Percentiles rank a stretch among this genome's conserved stretches.
phyloP scores from a whole-genome alignment of 2,113 vertebrate species.

The Pterocles burchelli region DNA sequence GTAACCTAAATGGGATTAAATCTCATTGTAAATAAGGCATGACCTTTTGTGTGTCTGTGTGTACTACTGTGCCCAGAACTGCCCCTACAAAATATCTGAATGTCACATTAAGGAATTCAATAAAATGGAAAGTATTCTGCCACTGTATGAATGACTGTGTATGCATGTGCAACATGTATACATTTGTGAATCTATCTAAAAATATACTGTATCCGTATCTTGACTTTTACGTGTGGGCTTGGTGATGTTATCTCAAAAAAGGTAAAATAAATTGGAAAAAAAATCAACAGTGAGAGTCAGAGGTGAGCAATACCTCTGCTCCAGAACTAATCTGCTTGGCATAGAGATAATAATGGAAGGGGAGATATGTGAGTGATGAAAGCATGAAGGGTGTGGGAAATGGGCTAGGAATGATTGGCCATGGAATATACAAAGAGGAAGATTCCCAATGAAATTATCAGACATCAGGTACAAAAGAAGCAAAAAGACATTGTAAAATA shows the following conservation, averaged over 20 bases:
- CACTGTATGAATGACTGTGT: not conserved
- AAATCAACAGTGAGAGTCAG: not conserved
- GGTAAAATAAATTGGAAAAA: not conserved
- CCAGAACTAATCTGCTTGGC: not conserved
- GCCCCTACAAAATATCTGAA: not conserved
- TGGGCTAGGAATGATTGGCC: not conserved
- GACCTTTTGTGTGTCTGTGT: not conserved
- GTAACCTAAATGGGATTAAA: not conserved
- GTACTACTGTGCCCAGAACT: not conserved
- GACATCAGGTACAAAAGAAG: not conserved
- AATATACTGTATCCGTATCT: not conserved
- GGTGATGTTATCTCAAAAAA: not conserved
- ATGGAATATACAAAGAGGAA: not conserved
- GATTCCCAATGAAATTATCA: not conserved
- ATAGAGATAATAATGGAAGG: not conserved
- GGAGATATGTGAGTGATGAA: not conserved
- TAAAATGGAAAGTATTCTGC: not conserved
- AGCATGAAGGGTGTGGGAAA: not conserved
- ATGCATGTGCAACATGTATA: not conserved
- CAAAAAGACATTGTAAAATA: not conserved
- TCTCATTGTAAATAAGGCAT: not conserved
- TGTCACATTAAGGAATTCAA: not conserved
- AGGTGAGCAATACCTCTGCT: not conserved
- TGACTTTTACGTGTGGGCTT: not conserved
- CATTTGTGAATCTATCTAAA: not conserved